A percentile compares a stretch with the other conserved stretches of the same genome.
Evolutionary conservation across 30 jellyfish, hydroid and myxozoan genomes (phyloP).

Genomic region (Pelagia noctiluca): DNA sequence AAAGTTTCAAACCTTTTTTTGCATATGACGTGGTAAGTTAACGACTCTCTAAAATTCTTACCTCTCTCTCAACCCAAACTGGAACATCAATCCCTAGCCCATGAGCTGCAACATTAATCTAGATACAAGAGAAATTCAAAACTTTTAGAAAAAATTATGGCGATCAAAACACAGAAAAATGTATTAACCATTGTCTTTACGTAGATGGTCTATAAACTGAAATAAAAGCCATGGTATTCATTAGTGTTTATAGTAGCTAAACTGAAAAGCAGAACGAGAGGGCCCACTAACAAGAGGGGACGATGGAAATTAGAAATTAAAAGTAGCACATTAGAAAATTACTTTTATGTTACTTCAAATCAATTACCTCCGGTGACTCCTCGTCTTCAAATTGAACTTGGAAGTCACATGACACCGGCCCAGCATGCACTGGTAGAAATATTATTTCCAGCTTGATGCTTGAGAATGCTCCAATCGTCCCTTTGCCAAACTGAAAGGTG

Average conservation of each 20-base stretch:
- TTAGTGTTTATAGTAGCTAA: no score
- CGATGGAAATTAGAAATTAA: not conserved
- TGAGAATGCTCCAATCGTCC: constrained; percentile 72
- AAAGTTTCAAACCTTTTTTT: no score
- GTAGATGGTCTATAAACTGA: no score
- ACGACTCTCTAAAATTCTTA: constrained; percentile 9
- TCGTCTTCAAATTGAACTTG: constrained; percentile 55
- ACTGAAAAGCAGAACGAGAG: not conserved
- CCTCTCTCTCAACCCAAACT: constrained; percentile 95
- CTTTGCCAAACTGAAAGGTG: constrained; percentile 58
- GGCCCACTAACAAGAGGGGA: no score
- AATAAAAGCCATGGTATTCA: no score
- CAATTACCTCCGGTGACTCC: constrained; percentile 49
- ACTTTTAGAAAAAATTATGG: no score
- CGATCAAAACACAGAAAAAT: no score
- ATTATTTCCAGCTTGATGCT: constrained; percentile 74
- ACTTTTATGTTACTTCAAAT: not conserved
- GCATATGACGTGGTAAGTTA: no score
- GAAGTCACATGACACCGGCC: constrained; percentile 29
- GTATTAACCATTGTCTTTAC: no score
- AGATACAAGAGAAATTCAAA: not conserved
- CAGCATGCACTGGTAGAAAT: constrained; percentile 79
- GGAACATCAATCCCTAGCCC: constrained; percentile 90
- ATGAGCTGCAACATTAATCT: constrained; percentile 57
- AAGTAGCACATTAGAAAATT: not conserved